A percentile compares a stretch with the other conserved stretches of the same genome.
These are phyloP conservation scores for Pyrrhosoma nymphula DNA, from an alignment of 2,888 invertebrate genomes.

Conservation along the genomic window DNA sequence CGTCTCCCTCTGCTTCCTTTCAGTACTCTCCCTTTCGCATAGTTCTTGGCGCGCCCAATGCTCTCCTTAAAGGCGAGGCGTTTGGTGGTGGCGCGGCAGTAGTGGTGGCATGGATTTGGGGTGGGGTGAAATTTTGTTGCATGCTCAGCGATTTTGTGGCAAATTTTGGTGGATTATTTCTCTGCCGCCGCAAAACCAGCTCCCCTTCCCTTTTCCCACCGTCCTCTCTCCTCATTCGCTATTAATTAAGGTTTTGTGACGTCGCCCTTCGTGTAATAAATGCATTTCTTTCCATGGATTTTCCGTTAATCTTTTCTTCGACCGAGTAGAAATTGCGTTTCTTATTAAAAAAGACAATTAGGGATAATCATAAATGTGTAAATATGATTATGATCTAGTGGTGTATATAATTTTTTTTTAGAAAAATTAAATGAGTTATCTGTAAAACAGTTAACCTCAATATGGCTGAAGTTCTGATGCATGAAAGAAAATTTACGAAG, in stretches of 20 bases:
- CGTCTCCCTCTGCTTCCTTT: neutral
- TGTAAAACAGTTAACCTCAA: too few species aligned
- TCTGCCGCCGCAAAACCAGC: neutral
- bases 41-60: neutral
- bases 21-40: neutral
- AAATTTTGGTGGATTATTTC: slow-evolving; percentile 16
- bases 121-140: neutral
- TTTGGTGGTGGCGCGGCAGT: neutral
- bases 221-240: neutral
- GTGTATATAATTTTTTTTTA: too few species aligned
- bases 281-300: neutral
- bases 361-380: too few species aligned
- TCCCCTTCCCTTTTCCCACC: neutral
- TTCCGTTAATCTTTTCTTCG: neutral
- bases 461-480: too few species aligned
- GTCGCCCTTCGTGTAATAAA: neutral
- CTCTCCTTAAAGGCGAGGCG: neutral
- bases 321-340: too few species aligned
- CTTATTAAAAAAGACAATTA: too few species aligned
- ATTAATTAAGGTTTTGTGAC: neutral
- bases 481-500: too few species aligned
- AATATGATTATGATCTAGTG: too few species aligned
- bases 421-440: too few species aligned
- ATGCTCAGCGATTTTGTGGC: neutral
- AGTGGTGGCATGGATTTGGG: neutral